phyloP scores from a whole-genome alignment of 1,140 invertebrate species.

The Anthonomus grandis region DNA sequence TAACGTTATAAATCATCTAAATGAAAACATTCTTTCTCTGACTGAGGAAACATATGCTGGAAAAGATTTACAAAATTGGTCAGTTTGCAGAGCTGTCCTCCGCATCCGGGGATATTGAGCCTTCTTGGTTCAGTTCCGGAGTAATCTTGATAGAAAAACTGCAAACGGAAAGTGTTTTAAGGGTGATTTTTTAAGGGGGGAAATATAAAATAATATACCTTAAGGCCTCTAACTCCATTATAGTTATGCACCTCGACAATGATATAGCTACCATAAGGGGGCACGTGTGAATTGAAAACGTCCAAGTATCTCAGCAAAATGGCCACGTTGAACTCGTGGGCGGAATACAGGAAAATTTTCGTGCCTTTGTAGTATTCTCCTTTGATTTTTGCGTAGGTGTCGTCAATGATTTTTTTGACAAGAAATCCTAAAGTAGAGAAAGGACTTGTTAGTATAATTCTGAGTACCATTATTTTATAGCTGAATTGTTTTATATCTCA shows the following conservation, averaged over 20 bases:
- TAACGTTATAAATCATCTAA: neutral
- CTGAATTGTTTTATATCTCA: constrained; percentile 33
- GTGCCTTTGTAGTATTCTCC: constrained; percentile 50
- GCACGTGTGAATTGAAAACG: constrained; percentile 63
- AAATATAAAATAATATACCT: too few relatives aligned
- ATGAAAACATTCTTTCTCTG: constrained; percentile 27
- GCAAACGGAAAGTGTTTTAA: constrained; percentile 20
- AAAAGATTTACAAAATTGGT: constrained; percentile 41
- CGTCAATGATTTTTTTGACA: constrained; percentile 59
- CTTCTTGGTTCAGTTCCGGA: constrained; percentile 21
- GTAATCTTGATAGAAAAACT: constrained; percentile 40
- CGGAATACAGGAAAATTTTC: constrained; percentile 65
- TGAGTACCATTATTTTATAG: constrained; percentile 9
- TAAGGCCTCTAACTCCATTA: constrained; percentile 22
- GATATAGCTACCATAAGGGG: constrained; percentile 53
- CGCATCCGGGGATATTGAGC: constrained; percentile 37
- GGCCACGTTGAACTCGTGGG: constrained; percentile 70
- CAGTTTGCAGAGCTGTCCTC: constrained; percentile 40
- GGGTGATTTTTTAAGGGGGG: too few relatives aligned
- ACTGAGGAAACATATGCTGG: constrained; percentile 16
- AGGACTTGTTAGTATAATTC: constrained; percentile 6
- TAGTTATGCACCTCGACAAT: constrained; percentile 32
- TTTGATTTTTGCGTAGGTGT: constrained; percentile 54
- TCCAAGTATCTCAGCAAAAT: constrained; percentile 62
- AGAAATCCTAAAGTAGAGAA: constrained; percentile 45